Percentiles rank a stretch among this genome's conserved stretches.
These are phyloP conservation scores for Pitangus sulphuratus DNA, from an alignment of 2,797 vertebrate species.

Conservation along the genomic window DNA sequence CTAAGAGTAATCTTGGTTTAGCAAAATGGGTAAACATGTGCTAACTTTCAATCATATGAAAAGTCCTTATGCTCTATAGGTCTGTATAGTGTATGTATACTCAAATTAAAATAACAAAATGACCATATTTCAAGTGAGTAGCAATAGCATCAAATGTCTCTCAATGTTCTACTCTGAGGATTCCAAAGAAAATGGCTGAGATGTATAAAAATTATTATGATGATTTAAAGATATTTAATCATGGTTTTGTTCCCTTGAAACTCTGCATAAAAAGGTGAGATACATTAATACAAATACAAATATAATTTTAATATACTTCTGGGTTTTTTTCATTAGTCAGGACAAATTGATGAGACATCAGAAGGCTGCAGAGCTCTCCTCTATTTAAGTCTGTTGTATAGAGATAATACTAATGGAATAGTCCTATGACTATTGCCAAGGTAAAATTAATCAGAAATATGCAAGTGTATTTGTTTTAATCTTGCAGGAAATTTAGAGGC, in stretches of 20 bases:
- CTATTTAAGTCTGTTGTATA: conserved; percentile 83
- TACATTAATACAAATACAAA: neutral
- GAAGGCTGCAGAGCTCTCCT: conserved; percentile 82
- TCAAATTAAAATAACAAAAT: neutral
- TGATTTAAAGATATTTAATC: neutral
- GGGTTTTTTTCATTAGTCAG: conserved; percentile 62
- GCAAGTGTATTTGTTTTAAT: neutral
- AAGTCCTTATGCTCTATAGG: neutral
- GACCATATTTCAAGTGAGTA: neutral
- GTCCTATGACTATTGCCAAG: conserved; percentile 77
- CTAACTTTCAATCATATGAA: neutral
- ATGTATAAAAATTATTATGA: neutral
- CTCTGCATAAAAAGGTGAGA: neutral
- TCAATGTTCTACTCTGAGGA: neutral
- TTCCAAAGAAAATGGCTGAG: neutral
- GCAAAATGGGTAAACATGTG: neutral
- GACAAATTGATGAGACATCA: conserved; percentile 79
- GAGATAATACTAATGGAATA: conserved; percentile 78
- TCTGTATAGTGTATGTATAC: neutral
- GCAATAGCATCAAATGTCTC: neutral
- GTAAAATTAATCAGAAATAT: conserved; percentile 62
- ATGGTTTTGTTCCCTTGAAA: neutral
- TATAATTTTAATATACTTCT: neutral
- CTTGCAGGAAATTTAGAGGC: neutral
- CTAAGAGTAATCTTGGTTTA: neutral